These are phyloP conservation scores for Thalassophryne amazonica DNA, from an alignment of 2,797 vertebrate species.

Conservation along the genomic window DNA sequence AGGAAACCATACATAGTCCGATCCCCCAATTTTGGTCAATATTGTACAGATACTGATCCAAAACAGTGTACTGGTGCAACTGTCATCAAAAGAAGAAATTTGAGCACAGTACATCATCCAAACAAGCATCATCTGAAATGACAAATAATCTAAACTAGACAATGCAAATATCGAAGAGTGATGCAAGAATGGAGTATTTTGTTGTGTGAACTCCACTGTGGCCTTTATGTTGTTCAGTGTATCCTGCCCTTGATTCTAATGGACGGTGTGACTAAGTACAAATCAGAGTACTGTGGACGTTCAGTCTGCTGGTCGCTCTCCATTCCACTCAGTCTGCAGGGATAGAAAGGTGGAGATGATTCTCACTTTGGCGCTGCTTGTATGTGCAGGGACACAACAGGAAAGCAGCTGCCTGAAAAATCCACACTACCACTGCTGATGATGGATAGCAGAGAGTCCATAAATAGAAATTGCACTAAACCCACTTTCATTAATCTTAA, in stretches of 20 bases:
- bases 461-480: conserved; percentile 70
- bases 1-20: no score
- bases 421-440: conserved; percentile 50
- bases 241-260: conserved; percentile 24
- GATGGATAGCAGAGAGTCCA: conserved; percentile 65
- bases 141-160: conserved; percentile 8
- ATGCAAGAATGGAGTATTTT: conserved; percentile 8
- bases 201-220: conserved; percentile 1
- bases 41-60: no score
- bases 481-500: conserved; percentile 79
- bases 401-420: conserved; percentile 56
- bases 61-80: no score
- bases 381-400: conserved; percentile 53
- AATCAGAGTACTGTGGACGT: conserved; percentile 18
- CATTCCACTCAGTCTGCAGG: conserved; percentile 13
- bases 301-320: conserved; percentile 28
- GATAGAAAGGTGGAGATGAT: conserved; percentile 33
- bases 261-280: conserved; percentile 26
- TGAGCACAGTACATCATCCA: no score
- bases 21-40: no score
- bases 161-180: conserved; percentile 1
- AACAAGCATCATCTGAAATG: neutral
- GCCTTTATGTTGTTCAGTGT: no score
- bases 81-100: no score
- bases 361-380: conserved; percentile 30